These are phyloP conservation scores for Clarias macrocephalus DNA, from an alignment of 2,113 vertebrate species.

Conservation along the genomic window DNA sequence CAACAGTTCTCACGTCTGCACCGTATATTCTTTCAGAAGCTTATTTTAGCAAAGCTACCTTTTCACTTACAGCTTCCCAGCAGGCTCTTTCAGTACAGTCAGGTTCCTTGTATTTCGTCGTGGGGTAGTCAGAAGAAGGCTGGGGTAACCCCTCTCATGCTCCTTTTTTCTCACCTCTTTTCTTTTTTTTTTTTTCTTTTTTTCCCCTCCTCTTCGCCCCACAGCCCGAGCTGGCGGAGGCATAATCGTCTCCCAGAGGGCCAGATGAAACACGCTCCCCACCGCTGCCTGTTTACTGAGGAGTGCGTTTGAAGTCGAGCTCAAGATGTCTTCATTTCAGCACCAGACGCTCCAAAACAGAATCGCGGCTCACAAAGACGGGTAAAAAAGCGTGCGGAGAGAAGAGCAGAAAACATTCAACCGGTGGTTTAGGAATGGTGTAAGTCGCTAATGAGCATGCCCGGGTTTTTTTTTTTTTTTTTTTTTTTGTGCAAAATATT, in stretches of 20 bases:
- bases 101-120: slow-evolving; percentile 74
- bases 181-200: slow-evolving; percentile 62
- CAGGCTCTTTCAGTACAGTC: slow-evolving; percentile 53
- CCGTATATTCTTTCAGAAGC: background rate
- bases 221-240: slow-evolving; percentile 88
- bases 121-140: slow-evolving; percentile 79
- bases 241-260: slow-evolving; percentile 99
- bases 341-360: slow-evolving; percentile 69
- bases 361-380: slow-evolving; percentile 66
- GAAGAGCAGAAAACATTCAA: slow-evolving; percentile 38
- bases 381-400: background rate
- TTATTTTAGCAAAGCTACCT: slow-evolving; percentile 17
- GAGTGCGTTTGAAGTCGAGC: slow-evolving; percentile 93
- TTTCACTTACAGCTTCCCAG: slow-evolving; percentile 57
- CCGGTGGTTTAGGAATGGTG: slow-evolving; percentile 47
- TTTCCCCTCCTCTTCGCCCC: slow-evolving; percentile 67
- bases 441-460: slow-evolving; percentile 47
- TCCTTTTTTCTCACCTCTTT: slow-evolving; percentile 50
- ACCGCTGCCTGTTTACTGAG: slow-evolving; percentile 92
- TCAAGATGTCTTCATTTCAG: slow-evolving; percentile 98
- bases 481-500: slow-evolving; percentile 41
- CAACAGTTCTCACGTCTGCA: slow-evolving; percentile 10
- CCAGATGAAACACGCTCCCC: slow-evolving; percentile 94
- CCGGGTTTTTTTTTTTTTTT: slow-evolving; percentile 3
- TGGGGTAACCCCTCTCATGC: slow-evolving; percentile 85